Conservation (phyloP, 2,888 invertebrate species). For the Troides helena region DNA sequence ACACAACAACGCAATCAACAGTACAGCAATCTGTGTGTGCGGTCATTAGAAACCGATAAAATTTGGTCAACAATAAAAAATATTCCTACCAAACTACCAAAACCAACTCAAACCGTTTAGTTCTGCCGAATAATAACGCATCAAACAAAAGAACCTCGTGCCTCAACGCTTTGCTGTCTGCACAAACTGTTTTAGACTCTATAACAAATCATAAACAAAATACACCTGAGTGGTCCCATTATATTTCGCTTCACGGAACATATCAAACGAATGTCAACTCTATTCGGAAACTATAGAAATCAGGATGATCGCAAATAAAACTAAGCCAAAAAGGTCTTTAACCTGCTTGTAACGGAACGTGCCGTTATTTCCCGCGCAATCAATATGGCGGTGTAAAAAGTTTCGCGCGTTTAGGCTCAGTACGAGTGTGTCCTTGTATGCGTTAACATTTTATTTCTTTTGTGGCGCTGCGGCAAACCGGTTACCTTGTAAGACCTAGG, state of each 20-base stretch:
- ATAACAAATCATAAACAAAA: conserved; percentile 7
- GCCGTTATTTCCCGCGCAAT: conserved; percentile 57
- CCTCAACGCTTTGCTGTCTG: neutral
- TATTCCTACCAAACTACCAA: conserved; percentile 4
- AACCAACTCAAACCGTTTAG: conserved; percentile 26
- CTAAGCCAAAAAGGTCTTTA: conserved; percentile 42
- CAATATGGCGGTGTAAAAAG: conserved; percentile 46
- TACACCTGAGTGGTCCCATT: conserved; percentile 2
- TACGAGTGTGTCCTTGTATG: conserved; percentile 37
- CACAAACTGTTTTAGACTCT: conserved; percentile 12
- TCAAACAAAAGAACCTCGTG: conserved; percentile 6
- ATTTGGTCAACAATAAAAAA: conserved; percentile 19
- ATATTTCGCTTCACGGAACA: neutral
- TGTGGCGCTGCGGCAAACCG: too few relatives aligned
- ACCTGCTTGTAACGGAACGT: conserved; percentile 45
- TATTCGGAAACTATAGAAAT: conserved; percentile 17
- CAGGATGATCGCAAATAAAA: conserved; percentile 14
- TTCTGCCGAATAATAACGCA: conserved; percentile 24
- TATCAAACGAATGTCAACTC: conserved; percentile 19
- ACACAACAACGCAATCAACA: conserved; percentile 5
- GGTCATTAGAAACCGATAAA: conserved; percentile 27
- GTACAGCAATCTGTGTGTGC: conserved; percentile 23
- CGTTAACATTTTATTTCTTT: too few relatives aligned
- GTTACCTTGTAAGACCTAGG: too few relatives aligned
- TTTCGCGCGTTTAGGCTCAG: conserved; percentile 35